Conservation (phyloP, 2,113 vertebrate genomes). For the Leucopternis melanops region DNA sequence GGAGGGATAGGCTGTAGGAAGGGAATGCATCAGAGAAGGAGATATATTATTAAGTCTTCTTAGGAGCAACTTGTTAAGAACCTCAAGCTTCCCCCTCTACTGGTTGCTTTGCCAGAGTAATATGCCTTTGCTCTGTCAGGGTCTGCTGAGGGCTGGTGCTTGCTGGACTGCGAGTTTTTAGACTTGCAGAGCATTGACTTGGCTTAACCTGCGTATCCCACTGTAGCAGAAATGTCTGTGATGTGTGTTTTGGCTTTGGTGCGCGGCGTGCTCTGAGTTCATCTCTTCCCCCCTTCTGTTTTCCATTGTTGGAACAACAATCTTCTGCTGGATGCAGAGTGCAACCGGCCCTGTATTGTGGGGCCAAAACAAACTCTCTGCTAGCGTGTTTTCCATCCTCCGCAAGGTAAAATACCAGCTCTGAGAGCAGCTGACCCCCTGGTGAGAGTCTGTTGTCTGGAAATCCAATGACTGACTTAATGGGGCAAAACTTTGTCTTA, state of each 20-base stretch:
- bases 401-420: neutral
- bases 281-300: conserved; percentile 32
- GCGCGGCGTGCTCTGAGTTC: neutral
- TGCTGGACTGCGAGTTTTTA: neutral
- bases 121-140: neutral
- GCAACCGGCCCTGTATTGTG: neutral
- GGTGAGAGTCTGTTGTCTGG: neutral
- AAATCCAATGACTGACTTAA: neutral
- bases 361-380: conserved; percentile 39
- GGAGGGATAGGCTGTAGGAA: neutral
- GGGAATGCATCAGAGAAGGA: neutral
- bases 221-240: neutral
- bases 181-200: neutral
- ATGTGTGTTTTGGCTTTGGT: conserved; percentile 21
- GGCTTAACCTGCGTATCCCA: neutral
- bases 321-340: neutral
- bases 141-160: neutral
- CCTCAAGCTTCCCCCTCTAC: neutral
- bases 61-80: neutral
- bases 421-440: conserved; percentile 8
- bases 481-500: neutral
- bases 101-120: neutral
- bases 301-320: conserved; percentile 49
- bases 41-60: neutral
- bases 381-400: neutral